phyloP scores from a whole-genome alignment of 2,113 vertebrate genomes.

The Charina bottae region DNA sequence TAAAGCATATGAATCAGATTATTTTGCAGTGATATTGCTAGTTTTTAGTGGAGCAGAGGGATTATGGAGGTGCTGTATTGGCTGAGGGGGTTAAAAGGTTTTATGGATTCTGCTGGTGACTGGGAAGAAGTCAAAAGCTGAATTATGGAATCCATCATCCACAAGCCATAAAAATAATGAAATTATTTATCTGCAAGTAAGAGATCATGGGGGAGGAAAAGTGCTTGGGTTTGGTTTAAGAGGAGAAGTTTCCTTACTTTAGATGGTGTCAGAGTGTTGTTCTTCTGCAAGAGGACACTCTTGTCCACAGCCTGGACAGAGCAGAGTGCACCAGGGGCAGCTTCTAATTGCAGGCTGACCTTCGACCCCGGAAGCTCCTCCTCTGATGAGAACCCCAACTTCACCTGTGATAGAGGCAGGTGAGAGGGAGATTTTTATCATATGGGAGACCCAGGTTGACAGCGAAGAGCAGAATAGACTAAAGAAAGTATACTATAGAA shows the following conservation, averaged over 20 bases:
- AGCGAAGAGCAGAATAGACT: background rate
- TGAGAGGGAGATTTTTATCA: background rate
- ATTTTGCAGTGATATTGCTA: too few relatives aligned
- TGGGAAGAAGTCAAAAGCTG: background rate
- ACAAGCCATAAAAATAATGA: background rate
- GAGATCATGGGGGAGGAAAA: background rate
- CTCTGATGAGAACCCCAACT: slow-evolving; percentile 57
- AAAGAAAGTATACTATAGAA: background rate
- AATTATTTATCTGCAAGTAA: background rate
- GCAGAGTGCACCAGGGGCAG: slow-evolving; percentile 64
- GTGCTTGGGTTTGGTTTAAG: rapidly evolving
- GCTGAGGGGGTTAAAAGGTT: background rate
- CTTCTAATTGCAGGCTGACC: slow-evolving; percentile 56
- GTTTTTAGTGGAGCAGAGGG: background rate
- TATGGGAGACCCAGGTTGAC: background rate
- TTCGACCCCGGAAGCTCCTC: slow-evolving; percentile 48
- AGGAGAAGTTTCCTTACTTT: slow-evolving; percentile 41
- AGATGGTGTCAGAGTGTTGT: slow-evolving; percentile 19
- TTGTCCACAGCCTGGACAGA: slow-evolving; percentile 66
- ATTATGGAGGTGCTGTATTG: background rate
- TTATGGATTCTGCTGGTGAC: background rate
- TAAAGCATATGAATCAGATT: background rate
- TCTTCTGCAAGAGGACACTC: slow-evolving; percentile 16
- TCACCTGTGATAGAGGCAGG: slow-evolving; percentile 47
- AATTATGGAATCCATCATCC: background rate